Evolutionary conservation across 2,113 vertebrate genomes (phyloP), one percentile per base, ranked within the genome.

Genomic region (Hyaena hyaena): DNA sequence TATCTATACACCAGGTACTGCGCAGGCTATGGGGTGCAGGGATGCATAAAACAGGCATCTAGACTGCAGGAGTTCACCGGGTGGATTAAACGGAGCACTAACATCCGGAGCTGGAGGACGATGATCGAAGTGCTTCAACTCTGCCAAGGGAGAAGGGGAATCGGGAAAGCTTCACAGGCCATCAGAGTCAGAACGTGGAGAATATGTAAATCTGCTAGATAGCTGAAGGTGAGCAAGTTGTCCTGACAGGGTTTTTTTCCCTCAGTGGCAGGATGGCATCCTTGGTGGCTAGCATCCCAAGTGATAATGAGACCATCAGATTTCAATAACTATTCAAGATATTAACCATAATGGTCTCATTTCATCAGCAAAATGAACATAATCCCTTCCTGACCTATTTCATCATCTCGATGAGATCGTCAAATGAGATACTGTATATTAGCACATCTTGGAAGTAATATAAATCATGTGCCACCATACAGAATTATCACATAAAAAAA

Each of bases 331-430:
- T 63, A 68, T 71, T 82, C 50, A 93, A 97, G 53, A 83, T 61
- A n/a, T 21, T 92, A 84, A 53, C 39, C 33, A 90, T 31, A 92
- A 96, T 43, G 21, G 28, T 81, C 88, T 91, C 63, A 92, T 76
- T 91, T 95, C 63, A 93, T 55, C 48, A 95, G 35, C 43, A 97
- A 97, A 90, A 82, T 71, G 33, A 79, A 87, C 48, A 73, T 53
- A 89, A 95, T 63, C 74, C 73, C 50, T 89, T 80, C n/a, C 73
- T n/a, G 74, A 92, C 4, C 33, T 85, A 85, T 39, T 92, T 89
- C 33, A 63, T 77, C 28, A 94, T 43, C 65, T 76, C 16, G 73
- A 0, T 84, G 58, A 94, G 7, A 82, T 55, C 11, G 10, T 66
- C 45, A 92, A 93, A 55, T 85, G 55, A 94, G 61, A 95, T 69